These are phyloP conservation scores for Eclectus roratus DNA, from an alignment of 2,113 vertebrate species.

Conservation along the genomic window DNA sequence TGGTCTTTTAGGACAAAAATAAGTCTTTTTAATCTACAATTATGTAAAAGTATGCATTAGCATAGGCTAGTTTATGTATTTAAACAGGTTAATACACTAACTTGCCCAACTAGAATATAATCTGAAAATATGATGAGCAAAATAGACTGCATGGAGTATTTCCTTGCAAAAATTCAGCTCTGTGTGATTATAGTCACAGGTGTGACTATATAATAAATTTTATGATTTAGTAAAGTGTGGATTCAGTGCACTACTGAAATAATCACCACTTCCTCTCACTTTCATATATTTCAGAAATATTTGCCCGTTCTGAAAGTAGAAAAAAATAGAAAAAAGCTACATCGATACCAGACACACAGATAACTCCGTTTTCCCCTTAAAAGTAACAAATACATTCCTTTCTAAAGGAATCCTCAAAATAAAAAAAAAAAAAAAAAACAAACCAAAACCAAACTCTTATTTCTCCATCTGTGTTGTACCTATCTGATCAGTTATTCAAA, in stretches of 20 bases:
- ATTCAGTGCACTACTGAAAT: neutral
- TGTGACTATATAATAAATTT: neutral
- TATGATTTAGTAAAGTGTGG: neutral
- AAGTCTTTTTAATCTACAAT: neutral
- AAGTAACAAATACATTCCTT: neutral
- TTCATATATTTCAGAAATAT: conserved; percentile 1
- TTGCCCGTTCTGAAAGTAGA: neutral
- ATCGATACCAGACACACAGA: neutral
- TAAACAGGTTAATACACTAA: neutral
- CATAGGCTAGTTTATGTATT: neutral
- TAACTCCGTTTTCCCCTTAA: neutral
- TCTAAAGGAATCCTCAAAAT: neutral
- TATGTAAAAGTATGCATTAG: neutral
- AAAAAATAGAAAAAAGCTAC: neutral
- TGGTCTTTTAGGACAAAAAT: neutral
- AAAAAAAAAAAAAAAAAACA: neutral
- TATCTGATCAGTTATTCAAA: neutral
- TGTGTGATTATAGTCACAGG: neutral
- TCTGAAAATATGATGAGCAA: neutral
- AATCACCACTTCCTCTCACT: neutral
- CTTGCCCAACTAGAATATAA: neutral
- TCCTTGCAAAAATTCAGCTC: neutral
- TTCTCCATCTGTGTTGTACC: neutral
- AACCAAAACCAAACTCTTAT: neutral
- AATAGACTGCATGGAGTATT: neutral